Percentiles rank a stretch among this genome's conserved stretches.
Conservation (phyloP, 2,797 vertebrate genomes). For the Synanceia verrucosa region DNA sequence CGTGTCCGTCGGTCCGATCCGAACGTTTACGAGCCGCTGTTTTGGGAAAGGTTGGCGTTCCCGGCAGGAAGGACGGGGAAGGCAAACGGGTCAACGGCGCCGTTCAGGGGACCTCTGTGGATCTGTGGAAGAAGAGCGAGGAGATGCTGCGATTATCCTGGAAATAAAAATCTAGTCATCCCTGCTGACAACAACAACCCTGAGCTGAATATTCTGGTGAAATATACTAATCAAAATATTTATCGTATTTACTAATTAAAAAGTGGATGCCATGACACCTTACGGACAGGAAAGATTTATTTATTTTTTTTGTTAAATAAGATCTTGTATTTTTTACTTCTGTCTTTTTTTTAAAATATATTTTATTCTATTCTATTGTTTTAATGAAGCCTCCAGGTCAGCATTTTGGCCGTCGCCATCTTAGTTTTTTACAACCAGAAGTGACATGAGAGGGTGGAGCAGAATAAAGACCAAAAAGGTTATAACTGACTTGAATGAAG, state of each 20-base stretch:
- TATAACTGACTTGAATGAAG: no score
- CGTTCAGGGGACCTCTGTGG: slow-evolving; percentile 26
- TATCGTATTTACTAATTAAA: no score
- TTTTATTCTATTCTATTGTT: no score
- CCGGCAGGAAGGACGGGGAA: slow-evolving; percentile 21
- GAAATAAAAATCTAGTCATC: background rate
- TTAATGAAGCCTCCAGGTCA: no score
- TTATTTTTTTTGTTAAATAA: background rate
- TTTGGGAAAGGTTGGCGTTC: slow-evolving; percentile 40
- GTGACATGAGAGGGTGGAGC: no score
- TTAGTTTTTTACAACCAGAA: no score
- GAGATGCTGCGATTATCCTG: background rate
- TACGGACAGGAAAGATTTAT: background rate
- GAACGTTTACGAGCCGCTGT: background rate
- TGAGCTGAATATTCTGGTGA: no score
- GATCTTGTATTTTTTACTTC: background rate
- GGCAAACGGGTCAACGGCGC: slow-evolving; percentile 28
- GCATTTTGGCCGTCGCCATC: no score
- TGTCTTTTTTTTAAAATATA: background rate
- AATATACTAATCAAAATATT: no score
- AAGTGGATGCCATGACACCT: background rate
- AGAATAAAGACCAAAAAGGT: no score
- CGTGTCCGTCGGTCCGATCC: background rate
- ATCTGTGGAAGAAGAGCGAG: slow-evolving; percentile 33
- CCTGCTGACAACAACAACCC: background rate